phyloP scores from a whole-genome alignment of 2,888 invertebrate genomes.

The Spodoptera exigua region DNA sequence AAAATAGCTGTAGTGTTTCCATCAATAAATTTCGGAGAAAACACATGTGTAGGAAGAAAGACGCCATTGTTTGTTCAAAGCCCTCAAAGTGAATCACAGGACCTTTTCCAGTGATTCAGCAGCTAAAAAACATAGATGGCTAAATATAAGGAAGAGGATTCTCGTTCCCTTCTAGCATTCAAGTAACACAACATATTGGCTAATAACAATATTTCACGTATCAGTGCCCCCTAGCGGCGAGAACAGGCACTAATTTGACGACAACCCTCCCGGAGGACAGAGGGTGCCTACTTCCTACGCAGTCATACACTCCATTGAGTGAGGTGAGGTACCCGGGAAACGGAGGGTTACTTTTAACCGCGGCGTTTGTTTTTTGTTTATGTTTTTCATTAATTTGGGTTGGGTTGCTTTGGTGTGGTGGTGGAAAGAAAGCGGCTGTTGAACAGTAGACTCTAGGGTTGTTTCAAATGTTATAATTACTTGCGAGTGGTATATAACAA shows the following conservation, averaged over 20 bases:
- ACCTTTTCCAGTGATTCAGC: too few relatives aligned
- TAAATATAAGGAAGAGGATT: slow-evolving; percentile 1
- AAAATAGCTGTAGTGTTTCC: too few relatives aligned
- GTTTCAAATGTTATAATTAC: too few relatives aligned
- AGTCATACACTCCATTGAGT: slow-evolving; percentile 58
- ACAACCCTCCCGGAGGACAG: slow-evolving; percentile 53
- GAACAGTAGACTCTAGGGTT: too few relatives aligned
- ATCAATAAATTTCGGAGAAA: too few relatives aligned
- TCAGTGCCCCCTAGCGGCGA: slow-evolving; percentile 38
- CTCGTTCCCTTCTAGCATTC: too few relatives aligned
- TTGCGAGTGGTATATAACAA: too few relatives aligned
- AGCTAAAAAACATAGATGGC: slow-evolving; percentile 12
- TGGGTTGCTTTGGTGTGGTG: neutral
- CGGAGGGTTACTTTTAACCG: slow-evolving; percentile 50
- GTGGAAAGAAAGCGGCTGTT: too few relatives aligned
- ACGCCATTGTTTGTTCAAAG: too few relatives aligned
- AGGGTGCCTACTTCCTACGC: slow-evolving; percentile 25
- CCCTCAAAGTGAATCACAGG: too few relatives aligned
- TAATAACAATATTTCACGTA: slow-evolving; percentile 58
- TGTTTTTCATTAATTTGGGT: slow-evolving; percentile 9
- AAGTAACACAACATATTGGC: slow-evolving; percentile 33
- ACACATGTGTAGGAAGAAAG: too few relatives aligned
- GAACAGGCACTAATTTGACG: slow-evolving; percentile 58
- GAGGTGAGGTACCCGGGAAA: slow-evolving; percentile 43
- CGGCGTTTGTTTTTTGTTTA: slow-evolving; percentile 35